These are phyloP conservation scores for Ichneumoninae sp. DNA, from an alignment of 2,888 invertebrate species.

Conservation along the genomic window DNA sequence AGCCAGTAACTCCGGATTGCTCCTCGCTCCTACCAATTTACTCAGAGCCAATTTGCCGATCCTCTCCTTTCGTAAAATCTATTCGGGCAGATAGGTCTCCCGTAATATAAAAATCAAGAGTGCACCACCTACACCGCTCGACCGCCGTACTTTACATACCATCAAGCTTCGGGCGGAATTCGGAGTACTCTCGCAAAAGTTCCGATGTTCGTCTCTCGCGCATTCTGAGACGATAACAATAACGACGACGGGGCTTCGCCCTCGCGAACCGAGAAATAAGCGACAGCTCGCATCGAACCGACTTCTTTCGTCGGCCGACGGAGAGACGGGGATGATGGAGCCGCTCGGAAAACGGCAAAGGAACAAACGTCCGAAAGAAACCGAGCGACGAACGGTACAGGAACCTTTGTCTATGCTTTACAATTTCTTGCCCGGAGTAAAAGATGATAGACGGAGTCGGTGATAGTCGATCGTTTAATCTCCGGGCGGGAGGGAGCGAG, in stretches of 20 bases:
- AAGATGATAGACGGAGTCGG: constrained; percentile 46
- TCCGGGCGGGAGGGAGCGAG: constrained; percentile 44
- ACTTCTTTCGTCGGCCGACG: background rate
- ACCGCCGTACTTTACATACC: background rate
- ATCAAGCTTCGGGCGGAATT: background rate
- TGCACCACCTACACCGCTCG: constrained; percentile 26
- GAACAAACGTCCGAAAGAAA: constrained; percentile 16
- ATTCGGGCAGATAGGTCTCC: constrained; percentile 32
- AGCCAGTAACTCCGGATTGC: constrained; percentile 63
- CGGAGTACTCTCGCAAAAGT: background rate
- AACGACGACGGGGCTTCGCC: background rate
- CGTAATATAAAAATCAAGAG: constrained; percentile 47
- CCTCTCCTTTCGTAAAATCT: constrained; percentile 55
- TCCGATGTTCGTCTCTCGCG: background rate
- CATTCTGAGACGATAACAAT: constrained; percentile 1
- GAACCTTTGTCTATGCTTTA: constrained; percentile 8
- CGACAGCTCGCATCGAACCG: background rate
- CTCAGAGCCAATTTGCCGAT: constrained; percentile 63
- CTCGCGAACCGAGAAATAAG: background rate
- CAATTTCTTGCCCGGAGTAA: constrained; percentile 30
- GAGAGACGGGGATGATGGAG: background rate
- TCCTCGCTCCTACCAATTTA: constrained; percentile 63
- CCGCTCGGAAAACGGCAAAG: background rate
- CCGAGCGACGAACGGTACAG: constrained; percentile 12
- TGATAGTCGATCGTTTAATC: constrained; percentile 67